Percentiles rank a stretch among this genome's conserved stretches.
Evolutionary conservation across 1,140 invertebrate genomes (phyloP).

Genomic region (Onthophagus taurus): DNA sequence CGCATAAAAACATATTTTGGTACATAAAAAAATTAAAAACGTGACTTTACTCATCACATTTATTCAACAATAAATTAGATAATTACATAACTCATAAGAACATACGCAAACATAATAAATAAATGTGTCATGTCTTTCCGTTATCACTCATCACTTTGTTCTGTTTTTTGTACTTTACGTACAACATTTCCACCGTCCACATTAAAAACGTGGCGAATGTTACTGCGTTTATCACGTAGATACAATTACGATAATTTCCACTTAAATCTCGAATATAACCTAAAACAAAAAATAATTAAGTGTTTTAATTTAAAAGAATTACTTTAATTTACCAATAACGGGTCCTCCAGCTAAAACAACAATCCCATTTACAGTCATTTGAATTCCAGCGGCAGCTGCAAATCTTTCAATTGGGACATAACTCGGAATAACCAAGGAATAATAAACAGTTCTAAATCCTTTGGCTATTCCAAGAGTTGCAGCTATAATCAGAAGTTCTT

Average conservation of each 20-base stretch:
- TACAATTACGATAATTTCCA: conserved; percentile 1
- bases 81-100: too few relatives aligned
- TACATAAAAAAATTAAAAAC: too few relatives aligned
- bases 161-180: neutral
- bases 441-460: conserved; percentile 55
- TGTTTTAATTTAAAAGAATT: neutral
- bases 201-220: neutral
- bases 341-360: conserved; percentile 26
- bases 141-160: too few relatives aligned
- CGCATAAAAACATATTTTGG: neutral
- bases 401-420: conserved; percentile 53
- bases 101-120: too few relatives aligned
- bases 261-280: conserved; percentile 4
- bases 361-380: conserved; percentile 47
- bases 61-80: too few relatives aligned
- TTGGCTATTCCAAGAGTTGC: conserved; percentile 52
- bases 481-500: conserved; percentile 33
- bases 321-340: conserved; percentile 15
- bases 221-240: conserved; percentile 1
- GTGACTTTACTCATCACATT: too few relatives aligned
- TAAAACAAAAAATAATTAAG: neutral
- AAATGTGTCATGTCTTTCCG: too few relatives aligned
- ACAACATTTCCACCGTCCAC: neutral
- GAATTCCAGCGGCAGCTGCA: conserved; percentile 51
- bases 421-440: conserved; percentile 52